A percentile compares a stretch with the other conserved stretches of the same genome.
phyloP scores from a whole-genome alignment of 2,797 vertebrate species.

The Gymnodraco acuticeps region DNA sequence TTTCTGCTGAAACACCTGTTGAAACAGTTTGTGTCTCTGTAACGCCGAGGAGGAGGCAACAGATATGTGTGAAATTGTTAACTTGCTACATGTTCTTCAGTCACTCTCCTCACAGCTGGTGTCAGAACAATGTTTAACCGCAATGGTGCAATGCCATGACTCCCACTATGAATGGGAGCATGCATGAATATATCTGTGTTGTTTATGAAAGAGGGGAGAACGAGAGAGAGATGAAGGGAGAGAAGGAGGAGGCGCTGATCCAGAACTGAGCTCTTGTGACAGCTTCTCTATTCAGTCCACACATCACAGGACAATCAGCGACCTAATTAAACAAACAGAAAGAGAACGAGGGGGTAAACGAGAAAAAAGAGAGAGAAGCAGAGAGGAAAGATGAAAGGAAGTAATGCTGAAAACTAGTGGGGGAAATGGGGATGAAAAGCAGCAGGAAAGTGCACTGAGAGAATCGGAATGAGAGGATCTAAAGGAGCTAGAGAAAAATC shows the following conservation, averaged over 20 bases:
- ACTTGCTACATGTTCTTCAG: background rate
- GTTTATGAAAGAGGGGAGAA: constrained; percentile 38
- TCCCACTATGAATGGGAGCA: constrained; percentile 19
- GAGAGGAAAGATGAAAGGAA: constrained; percentile 20
- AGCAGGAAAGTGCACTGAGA: constrained; percentile 10
- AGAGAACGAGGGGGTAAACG: constrained; percentile 27
- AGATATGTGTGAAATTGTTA: constrained; percentile 23
- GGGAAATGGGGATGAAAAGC: constrained; percentile 21
- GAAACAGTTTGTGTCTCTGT: constrained; percentile 30
- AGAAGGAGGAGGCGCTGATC: constrained; percentile 65
- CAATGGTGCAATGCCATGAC: constrained; percentile 12
- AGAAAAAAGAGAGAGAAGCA: constrained; percentile 10
- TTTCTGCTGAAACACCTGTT: constrained; percentile 34
- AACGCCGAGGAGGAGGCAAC: background rate
- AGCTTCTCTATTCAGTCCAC: constrained; percentile 67
- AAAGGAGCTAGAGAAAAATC: constrained; percentile 16
- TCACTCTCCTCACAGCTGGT: background rate
- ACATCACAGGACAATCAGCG: constrained; percentile 71
- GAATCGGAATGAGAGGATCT: background rate
- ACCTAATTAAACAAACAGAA: constrained; percentile 75
- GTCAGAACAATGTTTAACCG: background rate
- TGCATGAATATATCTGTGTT: constrained; percentile 25
- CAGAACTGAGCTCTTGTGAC: constrained; percentile 76
- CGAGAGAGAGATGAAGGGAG: constrained; percentile 15
- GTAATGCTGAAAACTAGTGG: constrained; percentile 16